Evolutionary conservation across 1,140 invertebrate species (phyloP), one percentile per base, ranked within the genome.

Genomic region (Bombyx mori): DNA sequence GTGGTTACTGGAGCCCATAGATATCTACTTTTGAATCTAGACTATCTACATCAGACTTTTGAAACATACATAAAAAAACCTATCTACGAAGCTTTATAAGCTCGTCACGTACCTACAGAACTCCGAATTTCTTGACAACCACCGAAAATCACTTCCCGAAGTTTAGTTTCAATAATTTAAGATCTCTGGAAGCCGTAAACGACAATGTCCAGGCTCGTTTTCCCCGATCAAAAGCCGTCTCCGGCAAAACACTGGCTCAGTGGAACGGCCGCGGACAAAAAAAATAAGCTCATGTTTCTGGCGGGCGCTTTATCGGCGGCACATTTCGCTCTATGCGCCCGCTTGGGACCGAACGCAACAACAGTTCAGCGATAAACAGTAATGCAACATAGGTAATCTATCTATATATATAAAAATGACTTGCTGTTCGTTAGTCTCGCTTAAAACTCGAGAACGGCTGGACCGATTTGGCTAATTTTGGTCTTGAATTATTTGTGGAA

Each of bases 301-400:
- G 65, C 61, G 61, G 45, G 50, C 61, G 63, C 63, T 68, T 71
- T 68, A 68, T 71, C 65, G 63, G 58, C 54, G 70, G 58, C 65
- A 72, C 65, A 65, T 72, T 69, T 69, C 57, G 54, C 65, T 68
- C 66, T 65, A 68, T 71, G 69, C 69, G 63, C 60, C 51, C 66
- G 48, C 42, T 58, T 42, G 55, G 62, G 46, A 47, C 8, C 50
- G 50, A 51, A 54, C 10, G 46, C 46, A 49, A 46, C 54, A 45
- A 56, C 61, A 59, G 54, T 57, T 43, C 42, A 53, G 58, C 49
- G 58, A 58, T 45, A 44, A 52, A 60, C 52, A 52, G 52, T 54
- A 49, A n/a, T 10, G 6, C 46, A 42, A 35, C 12, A 46, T 56
- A 12, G n/a, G 48, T 49, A 49, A 49, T 10, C 6, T 12, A 48